Base-by-base conservation (phyloP, 2,888 invertebrate genomes). In the Lydus trimaculatus region DNA sequence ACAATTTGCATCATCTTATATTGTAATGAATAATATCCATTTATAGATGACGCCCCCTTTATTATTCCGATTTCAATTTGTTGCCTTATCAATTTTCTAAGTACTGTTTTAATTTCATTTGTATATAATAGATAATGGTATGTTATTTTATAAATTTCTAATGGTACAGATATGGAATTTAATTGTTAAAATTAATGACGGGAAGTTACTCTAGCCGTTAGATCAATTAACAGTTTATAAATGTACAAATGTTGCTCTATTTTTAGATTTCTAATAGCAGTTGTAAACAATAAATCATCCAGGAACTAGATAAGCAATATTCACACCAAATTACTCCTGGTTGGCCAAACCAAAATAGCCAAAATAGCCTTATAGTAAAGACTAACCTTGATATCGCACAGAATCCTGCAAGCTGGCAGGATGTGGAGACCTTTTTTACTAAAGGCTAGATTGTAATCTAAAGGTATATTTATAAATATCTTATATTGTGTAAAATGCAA, bases 81-180 rank as follows among this genome's bases (percentile, higher is more conserved):
- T 25, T 56, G 4, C 13, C 56, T 56, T 56, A 56, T 56, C 56
- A 56, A 56, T 56, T 56, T 48, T 48, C 48, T 20, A 48, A 20
- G 20, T 20, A 48, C 48, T 48, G 9, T 48, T 36, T 56, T 56
- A 56, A 56, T 56, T 56, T 56, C 25, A 25, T 25, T 56, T 13
- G n/a, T n/a, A 20, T 56, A 56, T 6, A 25, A 56, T 56, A 56
- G 56, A 52, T 23, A 23, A 23, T 43, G 8, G 17, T 43, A 43
- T 43, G 8, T 43, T 43, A 43, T n/a, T 43, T n/a, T n/a, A 43
- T 8, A 17, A 43, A n/a, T 43, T 7, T n/a, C 8, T 43, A n/a
- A n/a, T 43, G 17, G 5, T 43, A 43, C 17, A 43, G n/a, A 43
- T 43, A 43, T 43, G n/a, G n/a, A n/a, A 43, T 43, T 43, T 43